phyloP scores from a whole-genome alignment of 1,140 invertebrate genomes.

The Trialeurodes vaporariorum region DNA sequence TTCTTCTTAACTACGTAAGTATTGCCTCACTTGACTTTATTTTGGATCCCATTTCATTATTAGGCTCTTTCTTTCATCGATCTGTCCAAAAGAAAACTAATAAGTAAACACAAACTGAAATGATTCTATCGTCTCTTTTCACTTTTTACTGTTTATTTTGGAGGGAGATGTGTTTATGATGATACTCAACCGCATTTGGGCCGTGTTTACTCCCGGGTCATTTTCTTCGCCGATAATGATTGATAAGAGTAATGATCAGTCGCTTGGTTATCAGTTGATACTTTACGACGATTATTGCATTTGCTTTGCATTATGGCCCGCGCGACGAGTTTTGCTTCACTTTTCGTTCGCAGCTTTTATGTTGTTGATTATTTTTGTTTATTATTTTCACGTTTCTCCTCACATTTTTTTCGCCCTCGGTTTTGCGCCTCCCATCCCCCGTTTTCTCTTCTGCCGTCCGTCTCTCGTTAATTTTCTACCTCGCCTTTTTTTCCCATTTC shows the following conservation, averaged over 20 bases:
- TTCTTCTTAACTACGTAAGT: slow-evolving; percentile 9
- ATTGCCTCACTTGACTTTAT: background rate
- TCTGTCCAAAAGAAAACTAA: background rate
- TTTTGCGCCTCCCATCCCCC: background rate
- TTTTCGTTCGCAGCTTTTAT: background rate
- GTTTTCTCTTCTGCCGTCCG: background rate
- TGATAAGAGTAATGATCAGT: too few species aligned
- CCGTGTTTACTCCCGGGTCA: too few species aligned
- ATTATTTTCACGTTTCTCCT: background rate
- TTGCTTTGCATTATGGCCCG: too few species aligned
- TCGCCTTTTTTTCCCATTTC: background rate
- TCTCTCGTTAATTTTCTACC: background rate
- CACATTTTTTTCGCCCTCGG: background rate
- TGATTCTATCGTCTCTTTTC: too few species aligned
- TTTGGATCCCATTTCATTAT: background rate
- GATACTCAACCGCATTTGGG: too few species aligned
- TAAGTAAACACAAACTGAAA: background rate
- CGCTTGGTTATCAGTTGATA: too few species aligned
- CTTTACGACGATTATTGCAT: too few species aligned
- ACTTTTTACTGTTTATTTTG: too few species aligned
- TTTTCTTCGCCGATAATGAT: too few species aligned
- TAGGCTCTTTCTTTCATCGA: background rate
- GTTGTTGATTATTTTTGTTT: background rate
- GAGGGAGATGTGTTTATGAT: too few species aligned
- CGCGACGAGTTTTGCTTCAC: too few species aligned